These are phyloP conservation scores for Antedon mediterranea DNA, from an alignment of 53 echinoderm and acorn worm genomes.

Conservation along the genomic window DNA sequence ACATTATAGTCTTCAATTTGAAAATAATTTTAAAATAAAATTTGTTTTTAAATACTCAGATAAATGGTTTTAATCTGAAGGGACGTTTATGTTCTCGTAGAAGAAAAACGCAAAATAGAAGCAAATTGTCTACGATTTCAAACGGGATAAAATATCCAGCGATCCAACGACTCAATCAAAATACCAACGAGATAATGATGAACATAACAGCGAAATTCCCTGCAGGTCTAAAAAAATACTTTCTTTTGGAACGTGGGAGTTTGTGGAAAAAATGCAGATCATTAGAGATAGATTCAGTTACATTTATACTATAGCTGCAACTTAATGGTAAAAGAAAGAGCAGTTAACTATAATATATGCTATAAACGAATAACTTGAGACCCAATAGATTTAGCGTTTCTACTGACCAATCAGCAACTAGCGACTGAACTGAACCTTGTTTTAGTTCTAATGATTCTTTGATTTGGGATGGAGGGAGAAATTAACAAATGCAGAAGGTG, in stretches of 20 bases:
- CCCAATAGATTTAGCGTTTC: background rate
- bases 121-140: background rate
- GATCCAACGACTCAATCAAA: background rate
- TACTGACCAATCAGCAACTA: background rate
- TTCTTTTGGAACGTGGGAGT: background rate
- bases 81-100: no score
- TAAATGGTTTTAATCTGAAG: no score
- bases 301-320: background rate
- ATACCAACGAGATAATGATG: background rate
- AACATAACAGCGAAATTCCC: background rate
- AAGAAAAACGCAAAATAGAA: no score
- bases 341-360: background rate
- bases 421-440: background rate
- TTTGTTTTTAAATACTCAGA: no score
- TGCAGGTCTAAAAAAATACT: background rate
- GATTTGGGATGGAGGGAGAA: background rate
- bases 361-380: background rate
- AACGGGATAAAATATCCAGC: background rate
- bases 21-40: no score
- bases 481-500: no score
- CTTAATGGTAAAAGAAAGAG: background rate
- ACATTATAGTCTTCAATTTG: no score
- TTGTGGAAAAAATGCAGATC: background rate
- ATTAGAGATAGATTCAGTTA: background rate
- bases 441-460: background rate